Conservation (phyloP, 2,797 vertebrate genomes). For the Trachops cirrhosus region DNA sequence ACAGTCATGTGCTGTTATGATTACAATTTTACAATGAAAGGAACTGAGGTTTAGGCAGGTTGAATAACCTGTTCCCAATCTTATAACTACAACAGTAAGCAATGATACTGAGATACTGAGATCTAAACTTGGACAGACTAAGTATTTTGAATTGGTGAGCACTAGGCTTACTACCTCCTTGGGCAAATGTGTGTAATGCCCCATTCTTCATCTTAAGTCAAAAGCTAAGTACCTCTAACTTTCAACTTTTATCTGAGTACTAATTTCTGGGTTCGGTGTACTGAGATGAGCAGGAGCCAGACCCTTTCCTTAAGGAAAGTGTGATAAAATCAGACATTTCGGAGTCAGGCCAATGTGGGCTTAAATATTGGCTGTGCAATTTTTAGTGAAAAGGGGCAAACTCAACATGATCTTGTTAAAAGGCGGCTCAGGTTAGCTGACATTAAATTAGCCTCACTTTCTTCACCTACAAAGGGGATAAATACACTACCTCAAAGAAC, state of each 20-base stretch:
- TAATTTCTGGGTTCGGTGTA: not conserved
- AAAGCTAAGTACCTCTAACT: not conserved
- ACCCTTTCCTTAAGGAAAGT: not conserved
- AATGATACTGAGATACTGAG: not conserved
- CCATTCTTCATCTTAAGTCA: not conserved
- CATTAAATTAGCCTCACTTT: not conserved
- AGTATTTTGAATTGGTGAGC: not conserved
- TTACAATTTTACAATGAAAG: not conserved
- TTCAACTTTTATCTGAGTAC: not conserved
- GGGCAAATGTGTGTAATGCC: not conserved
- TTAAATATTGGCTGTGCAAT: conserved; percentile 16
- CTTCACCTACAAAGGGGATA: not conserved
- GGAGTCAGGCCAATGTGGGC: conserved; percentile 23
- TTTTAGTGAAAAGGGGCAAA: not conserved
- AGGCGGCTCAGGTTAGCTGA: not conserved
- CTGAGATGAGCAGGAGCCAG: not conserved
- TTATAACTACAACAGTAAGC: not conserved
- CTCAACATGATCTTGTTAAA: not conserved
- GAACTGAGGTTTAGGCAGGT: not conserved
- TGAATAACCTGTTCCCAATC: not conserved
- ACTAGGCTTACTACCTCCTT: not conserved
- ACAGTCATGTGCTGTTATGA: not conserved
- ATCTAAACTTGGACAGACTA: not conserved
- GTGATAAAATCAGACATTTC: conserved; percentile 42
- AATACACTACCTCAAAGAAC: not conserved